Conservation (phyloP, 2,797 vertebrate species). For the Pantherophis vulpinus region DNA sequence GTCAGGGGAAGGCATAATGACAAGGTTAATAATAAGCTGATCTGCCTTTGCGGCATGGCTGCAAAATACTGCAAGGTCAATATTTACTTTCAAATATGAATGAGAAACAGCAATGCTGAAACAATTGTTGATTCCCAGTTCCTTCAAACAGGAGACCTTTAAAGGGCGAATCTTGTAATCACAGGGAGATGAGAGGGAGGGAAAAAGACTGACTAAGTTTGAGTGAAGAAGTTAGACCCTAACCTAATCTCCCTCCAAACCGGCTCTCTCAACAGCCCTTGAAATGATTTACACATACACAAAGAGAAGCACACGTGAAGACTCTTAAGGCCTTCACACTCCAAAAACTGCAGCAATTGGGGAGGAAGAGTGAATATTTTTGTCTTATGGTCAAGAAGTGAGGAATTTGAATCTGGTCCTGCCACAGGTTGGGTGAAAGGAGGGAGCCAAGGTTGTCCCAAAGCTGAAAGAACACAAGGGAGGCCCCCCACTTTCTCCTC, state of each 20-base stretch:
- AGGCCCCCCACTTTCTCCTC: no score
- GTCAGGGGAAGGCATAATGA: conserved; percentile 4
- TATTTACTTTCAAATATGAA: background rate
- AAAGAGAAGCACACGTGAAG: no score
- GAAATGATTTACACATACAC: no score
- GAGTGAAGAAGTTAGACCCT: background rate
- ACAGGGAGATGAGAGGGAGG: background rate
- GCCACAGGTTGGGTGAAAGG: no score
- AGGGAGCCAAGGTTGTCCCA: no score
- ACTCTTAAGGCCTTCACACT: no score
- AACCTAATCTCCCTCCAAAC: background rate
- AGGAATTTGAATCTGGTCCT: no score
- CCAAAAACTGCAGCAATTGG: no score
- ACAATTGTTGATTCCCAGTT: background rate
- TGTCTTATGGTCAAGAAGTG: no score
- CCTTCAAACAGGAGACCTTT: background rate
- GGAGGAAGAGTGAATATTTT: no score
- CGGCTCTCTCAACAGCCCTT: no score
- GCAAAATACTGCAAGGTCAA: background rate
- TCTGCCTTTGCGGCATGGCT: background rate
- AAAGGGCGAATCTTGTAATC: background rate
- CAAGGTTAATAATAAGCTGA: background rate
- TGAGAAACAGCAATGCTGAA: background rate
- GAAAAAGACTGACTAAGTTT: background rate
- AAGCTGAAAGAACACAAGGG: no score